Conservation (phyloP, 2,113 vertebrate species). For the Arizona elegans region DNA sequence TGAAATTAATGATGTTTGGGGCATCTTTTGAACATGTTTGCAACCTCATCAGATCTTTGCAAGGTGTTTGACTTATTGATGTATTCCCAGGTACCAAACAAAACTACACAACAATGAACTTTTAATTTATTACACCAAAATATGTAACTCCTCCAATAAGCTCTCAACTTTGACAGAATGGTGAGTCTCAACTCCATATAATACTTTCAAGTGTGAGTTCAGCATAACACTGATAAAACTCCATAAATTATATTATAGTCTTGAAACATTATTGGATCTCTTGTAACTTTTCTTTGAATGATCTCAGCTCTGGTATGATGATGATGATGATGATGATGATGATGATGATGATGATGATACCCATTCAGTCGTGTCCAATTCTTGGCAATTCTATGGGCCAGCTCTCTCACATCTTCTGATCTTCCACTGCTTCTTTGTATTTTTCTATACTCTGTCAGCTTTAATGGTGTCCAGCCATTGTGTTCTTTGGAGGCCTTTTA, state of each 20-base stretch:
- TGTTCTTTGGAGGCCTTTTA: not conserved
- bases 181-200: not conserved
- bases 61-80: not conserved
- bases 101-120: not conserved
- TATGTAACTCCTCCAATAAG: not conserved
- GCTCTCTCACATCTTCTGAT: no score
- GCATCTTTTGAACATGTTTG: not conserved
- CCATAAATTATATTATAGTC: not conserved
- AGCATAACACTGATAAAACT: not conserved
- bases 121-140: not conserved
- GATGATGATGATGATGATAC: no score
- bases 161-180: not conserved
- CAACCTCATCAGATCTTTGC: not conserved
- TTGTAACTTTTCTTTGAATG: not conserved
- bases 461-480: not conserved
- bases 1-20: not conserved
- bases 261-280: not conserved
- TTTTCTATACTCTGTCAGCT: not conserved
- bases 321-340: no score
- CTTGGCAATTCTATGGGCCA: no score
- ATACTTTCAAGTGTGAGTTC: not conserved
- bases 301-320: not conserved
- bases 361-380: no score
- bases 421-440: no score
- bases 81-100: not conserved